Evolutionary conservation across 2,888 invertebrate species (phyloP).

Genomic region (Gandaritis pyraliata): DNA sequence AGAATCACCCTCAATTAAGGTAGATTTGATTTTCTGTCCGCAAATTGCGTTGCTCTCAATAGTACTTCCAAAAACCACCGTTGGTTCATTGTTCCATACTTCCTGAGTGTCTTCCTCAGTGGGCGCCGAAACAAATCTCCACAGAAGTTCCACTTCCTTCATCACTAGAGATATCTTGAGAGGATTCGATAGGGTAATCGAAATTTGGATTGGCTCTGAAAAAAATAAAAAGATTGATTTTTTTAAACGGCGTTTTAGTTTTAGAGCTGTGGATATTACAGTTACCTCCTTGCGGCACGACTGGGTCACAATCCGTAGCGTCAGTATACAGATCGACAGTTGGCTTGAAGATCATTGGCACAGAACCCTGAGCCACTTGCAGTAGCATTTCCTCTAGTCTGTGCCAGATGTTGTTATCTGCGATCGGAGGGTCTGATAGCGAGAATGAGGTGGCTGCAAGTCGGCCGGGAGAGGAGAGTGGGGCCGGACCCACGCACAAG

Average conservation of each 20-base stretch:
- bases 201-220: conserved; percentile 91
- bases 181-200: conserved; percentile 90
- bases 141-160: conserved; percentile 88
- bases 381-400: conserved; percentile 91
- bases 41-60: conserved; percentile 76
- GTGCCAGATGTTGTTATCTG: conserved; percentile 83
- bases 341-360: conserved; percentile 91
- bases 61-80: conserved; percentile 58
- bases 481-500: conserved; percentile 86
- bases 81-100: conserved; percentile 64
- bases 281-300: conserved; percentile 89
- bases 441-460: conserved; percentile 80
- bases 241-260: background rate
- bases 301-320: conserved; percentile 87
- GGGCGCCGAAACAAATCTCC: conserved; percentile 84
- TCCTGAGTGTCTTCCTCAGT: conserved; percentile 50
- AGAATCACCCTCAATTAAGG: conserved; percentile 84
- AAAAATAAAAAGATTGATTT: conserved; percentile 17
- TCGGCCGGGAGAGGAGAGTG: conserved; percentile 83
- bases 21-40: conserved; percentile 82
- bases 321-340: conserved; percentile 89
- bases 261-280: background rate
- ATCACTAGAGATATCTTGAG: conserved; percentile 89
- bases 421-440: conserved; percentile 57
- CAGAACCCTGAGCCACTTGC: conserved; percentile 87